Conservation (phyloP, 2,797 vertebrate genomes). For the Luscinia luscinia region DNA sequence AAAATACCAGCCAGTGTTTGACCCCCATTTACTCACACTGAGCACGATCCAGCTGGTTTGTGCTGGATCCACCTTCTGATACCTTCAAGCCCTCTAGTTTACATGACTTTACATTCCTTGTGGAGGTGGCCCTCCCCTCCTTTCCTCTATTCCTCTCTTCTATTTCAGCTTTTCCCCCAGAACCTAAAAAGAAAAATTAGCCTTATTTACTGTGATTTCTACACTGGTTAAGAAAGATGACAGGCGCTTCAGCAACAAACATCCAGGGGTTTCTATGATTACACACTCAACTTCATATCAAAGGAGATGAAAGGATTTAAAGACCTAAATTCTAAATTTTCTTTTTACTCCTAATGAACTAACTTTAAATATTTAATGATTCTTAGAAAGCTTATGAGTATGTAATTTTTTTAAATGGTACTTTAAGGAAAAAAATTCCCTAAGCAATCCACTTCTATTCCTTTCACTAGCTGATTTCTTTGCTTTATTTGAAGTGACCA, state of each 20-base stretch:
- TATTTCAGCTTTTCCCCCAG: background rate
- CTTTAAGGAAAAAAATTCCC: background rate
- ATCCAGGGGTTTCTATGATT: slow-evolving; percentile 55
- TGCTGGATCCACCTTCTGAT: background rate
- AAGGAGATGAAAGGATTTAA: slow-evolving; percentile 67
- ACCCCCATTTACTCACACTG: background rate
- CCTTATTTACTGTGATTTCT: slow-evolving; percentile 33
- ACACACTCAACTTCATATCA: slow-evolving; percentile 35
- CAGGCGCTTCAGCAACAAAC: slow-evolving; percentile 46
- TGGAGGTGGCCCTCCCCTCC: background rate
- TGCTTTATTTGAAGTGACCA: background rate
- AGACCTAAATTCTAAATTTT: slow-evolving; percentile 44
- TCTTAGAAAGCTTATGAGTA: slow-evolving; percentile 44
- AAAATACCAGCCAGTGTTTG: background rate
- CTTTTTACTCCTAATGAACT: slow-evolving; percentile 23
- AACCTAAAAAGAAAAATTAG: slow-evolving; percentile 45
- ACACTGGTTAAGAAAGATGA: slow-evolving; percentile 21
- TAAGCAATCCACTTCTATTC: background rate
- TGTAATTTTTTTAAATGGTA: background rate
- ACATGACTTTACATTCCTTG: background rate
- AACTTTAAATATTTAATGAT: slow-evolving; percentile 74
- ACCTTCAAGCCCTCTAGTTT: background rate
- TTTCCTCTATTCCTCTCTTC: background rate
- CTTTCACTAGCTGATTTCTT: background rate
- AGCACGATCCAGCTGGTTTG: too few relatives aligned